Evolutionary conservation across 2,888 invertebrate genomes (phyloP), one percentile per base, ranked within the genome.

Genomic region (Digitonthophagus gazella): DNA sequence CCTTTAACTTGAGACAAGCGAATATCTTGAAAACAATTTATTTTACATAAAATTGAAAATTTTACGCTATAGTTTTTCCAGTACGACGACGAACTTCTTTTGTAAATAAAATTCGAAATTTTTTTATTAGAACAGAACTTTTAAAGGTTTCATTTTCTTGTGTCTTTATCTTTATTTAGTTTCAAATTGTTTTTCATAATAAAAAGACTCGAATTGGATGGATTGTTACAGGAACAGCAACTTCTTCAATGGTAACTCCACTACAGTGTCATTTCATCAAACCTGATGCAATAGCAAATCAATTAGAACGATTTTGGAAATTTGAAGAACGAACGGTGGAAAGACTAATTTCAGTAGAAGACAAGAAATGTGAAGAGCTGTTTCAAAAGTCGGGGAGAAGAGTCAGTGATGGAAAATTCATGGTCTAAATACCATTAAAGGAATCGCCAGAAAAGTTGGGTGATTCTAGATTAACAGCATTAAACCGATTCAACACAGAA

Each of bases 381-480:
- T 76, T 78, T 61, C 19, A 44, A 14, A 56, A 72, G 3, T 75
- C 74, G 11, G 71, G 71, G 15, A 64, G 58, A 11, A 68, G 74
- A 16, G 69, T 74, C 67, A 57, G 64, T 15, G 65, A 72, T 15
- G 76, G 76, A 1, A 70, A 74, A 63, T 78, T 76, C 69, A 44
- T 66, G 71, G 2, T 75, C 76, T 11, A 71, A 67, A 20, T 64
- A 76, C 11, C 78, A 76, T 70, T 75, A 66, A 75, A 71, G 57
- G 64, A 69, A 44, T 64, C 70, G 5, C 66, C 67, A 3, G 14
- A 64, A 2, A 44, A 64, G 3, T 67, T 77, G 18, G 74, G 75
- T 3, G 70, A 74, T 15, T 76, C 76, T 2, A 68, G 66, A 15
- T 14, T 71, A 15, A 71, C 71, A 4, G 77, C 78, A 8, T 44